Evolutionary conservation across 1,140 invertebrate genomes (phyloP).

Genomic region (Drosophila melanogaster): Release_6_plus_ISO1_MT NT_033777.3:5797501-5798000

Average conservation of each 20-base stretch:
- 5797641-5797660: slow-evolving; percentile 72
- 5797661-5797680: slow-evolving; percentile 11
- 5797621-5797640: slow-evolving; percentile 88
- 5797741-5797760: slow-evolving; percentile 57
- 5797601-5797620: slow-evolving; percentile 88
- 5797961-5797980: slow-evolving; percentile 25
- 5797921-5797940: slow-evolving; percentile 18
- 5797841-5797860: slow-evolving; percentile 69
- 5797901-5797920: slow-evolving; percentile 63
- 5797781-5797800: slow-evolving; percentile 55
- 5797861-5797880: slow-evolving; percentile 76
- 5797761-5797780: slow-evolving; percentile 61
- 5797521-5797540: slow-evolving; percentile 66
- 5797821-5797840: slow-evolving; percentile 63
- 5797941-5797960: slow-evolving; percentile 27
- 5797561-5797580: slow-evolving; percentile 72
- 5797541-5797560: slow-evolving; percentile 61
- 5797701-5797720: slow-evolving; percentile 54
- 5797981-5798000: slow-evolving; percentile 78
- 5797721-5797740: slow-evolving; percentile 35
- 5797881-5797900: slow-evolving; percentile 70
- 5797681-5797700: slow-evolving; percentile 58
- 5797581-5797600: slow-evolving; percentile 88
- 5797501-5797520: slow-evolving; percentile 40
- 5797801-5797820: slow-evolving; percentile 66